Percentiles rank a stretch among this genome's conserved stretches.
phyloP scores from a whole-genome alignment of 2,113 vertebrate genomes.

The Dicaeum eximium region DNA sequence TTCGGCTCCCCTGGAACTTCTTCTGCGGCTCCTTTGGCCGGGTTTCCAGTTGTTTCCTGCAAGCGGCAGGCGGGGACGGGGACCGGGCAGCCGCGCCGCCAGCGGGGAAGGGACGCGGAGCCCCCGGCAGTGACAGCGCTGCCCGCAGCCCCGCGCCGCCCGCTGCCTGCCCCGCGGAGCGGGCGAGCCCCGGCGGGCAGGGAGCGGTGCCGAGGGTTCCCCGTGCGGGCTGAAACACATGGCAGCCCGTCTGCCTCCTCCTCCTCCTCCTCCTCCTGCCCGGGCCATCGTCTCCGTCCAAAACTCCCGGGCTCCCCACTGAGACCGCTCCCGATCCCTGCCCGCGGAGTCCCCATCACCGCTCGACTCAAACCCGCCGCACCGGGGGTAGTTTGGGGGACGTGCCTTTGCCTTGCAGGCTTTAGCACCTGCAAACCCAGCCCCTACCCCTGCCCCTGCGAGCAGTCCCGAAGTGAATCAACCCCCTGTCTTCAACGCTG shows the following conservation, averaged over 20 bases:
- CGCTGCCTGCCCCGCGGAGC: background rate
- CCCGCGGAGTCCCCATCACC: background rate
- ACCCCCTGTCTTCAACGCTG: background rate
- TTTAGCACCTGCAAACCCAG: background rate
- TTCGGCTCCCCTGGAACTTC: constrained; percentile 11
- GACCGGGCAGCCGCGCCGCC: background rate
- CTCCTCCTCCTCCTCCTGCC: background rate
- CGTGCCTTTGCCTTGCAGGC: background rate
- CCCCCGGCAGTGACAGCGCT: background rate
- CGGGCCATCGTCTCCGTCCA: background rate
- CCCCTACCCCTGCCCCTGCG: background rate
- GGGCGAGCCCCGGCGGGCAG: background rate
- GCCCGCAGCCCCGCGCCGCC: background rate
- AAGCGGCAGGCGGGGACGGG: background rate
- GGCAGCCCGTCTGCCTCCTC: background rate
- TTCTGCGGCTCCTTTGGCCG: background rate
- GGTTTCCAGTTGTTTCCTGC: background rate
- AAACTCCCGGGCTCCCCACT: background rate
- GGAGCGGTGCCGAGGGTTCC: background rate
- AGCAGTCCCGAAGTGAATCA: background rate
- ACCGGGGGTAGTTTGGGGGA: background rate
- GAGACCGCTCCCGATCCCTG: background rate
- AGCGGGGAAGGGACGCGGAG: background rate
- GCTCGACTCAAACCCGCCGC: background rate
- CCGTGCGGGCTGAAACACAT: background rate